phyloP scores from a whole-genome alignment of 2,113 vertebrate genomes.

The Eurystomus gularis region DNA sequence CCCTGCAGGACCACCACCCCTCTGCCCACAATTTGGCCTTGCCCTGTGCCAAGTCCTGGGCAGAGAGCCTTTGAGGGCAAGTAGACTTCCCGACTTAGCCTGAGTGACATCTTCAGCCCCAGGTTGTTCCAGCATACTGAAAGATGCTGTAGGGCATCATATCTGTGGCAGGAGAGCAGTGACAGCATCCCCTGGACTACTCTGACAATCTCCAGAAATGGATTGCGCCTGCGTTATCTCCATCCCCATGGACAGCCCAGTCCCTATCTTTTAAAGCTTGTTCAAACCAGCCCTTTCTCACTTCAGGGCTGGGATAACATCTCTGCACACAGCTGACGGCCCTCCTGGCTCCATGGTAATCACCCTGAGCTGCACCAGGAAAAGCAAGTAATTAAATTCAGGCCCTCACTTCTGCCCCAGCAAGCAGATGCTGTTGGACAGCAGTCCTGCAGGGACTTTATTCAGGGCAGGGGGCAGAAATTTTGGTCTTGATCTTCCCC shows the following conservation, averaged over 20 bases:
- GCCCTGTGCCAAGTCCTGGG: neutral
- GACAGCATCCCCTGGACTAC: neutral
- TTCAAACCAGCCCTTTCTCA: neutral
- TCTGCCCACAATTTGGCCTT: neutral
- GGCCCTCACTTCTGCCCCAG: neutral
- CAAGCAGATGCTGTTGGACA: neutral
- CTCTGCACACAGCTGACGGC: neutral
- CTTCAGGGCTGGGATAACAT: neutral
- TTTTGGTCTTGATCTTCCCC: neutral
- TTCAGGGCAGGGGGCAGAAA: neutral
- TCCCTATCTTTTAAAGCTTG: neutral
- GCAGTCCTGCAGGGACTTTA: neutral
- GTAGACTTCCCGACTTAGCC: neutral
- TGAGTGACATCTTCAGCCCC: neutral
- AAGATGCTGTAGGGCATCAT: neutral
- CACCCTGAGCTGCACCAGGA: neutral
- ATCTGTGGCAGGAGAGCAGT: neutral
- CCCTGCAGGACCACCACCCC: neutral
- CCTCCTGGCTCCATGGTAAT: neutral
- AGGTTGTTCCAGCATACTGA: neutral
- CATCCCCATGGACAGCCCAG: accelerated
- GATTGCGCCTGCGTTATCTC: neutral
- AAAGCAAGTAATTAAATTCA: constrained; percentile 17
- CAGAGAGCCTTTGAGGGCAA: neutral
- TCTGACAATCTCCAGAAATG: neutral